Evolutionary conservation across 2,888 invertebrate species (phyloP), one percentile per base, ranked within the genome.

Genomic region (Calameuta filiformis): DNA sequence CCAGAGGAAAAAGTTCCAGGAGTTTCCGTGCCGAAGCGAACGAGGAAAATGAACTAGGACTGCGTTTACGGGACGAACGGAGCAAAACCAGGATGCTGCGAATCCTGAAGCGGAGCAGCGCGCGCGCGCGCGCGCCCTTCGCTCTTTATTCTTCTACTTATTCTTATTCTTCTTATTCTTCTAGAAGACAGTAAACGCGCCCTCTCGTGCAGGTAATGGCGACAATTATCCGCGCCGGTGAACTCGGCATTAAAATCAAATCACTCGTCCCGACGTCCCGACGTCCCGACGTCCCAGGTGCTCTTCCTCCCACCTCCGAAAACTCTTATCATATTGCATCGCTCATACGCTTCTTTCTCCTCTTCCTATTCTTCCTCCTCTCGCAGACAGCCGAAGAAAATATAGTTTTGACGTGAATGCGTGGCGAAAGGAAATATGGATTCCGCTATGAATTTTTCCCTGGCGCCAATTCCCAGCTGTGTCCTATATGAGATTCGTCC

Each of bases 401-500:
- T 40, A 40, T 15, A 40, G 40, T 15, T 40, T 6, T 15, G 40
- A 40, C 40, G 40, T 15, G 40, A 40, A 40, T 40, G 40, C 40
- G 6, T 40, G 40, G 40, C 40, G 40, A 40, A 15, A 40, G 40
- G 15, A 40, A 40, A 40, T 40, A 40, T 15, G 40, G 15, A 40
- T 73, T 73, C 68, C 77, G 79, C 87, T 85, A 90, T 90, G 90
- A 90, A 90, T 90, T 90, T 90, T 86, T 87, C 87, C 80, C 83
- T 79, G 81, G 80, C 85, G 80, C 83, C 87, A 89, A 90, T 90
- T 90, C 90, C 90, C 90, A 90, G 90, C 90, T 90, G 90, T 89
- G 90, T 82, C 87, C 85, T 87, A 88, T 89, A 89, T 89, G 89
- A 90, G 90, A 88, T 89, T 89, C 90, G 89, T 89, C 87, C 86